Evolutionary conservation across 2,113 vertebrate genomes (phyloP).

Genomic region (Oxygymnocypris stewartii): DNA sequence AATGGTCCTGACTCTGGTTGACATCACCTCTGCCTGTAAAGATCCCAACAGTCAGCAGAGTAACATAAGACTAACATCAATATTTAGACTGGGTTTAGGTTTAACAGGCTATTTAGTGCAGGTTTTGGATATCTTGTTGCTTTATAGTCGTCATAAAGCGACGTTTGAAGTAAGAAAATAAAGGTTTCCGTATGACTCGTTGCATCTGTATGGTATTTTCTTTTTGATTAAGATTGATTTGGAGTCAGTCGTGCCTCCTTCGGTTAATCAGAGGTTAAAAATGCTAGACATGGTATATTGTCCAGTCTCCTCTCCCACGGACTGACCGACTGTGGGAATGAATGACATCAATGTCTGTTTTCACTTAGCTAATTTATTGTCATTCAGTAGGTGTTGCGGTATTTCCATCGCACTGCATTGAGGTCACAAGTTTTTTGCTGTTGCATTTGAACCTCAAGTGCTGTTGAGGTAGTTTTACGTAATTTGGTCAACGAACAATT

Average conservation of each 20-base stretch:
- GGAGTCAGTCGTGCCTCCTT: not conserved
- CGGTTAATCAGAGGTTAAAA: slow-evolving; percentile 38
- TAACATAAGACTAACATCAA: not conserved
- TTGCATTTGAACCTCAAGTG: not conserved
- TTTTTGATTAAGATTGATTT: not conserved
- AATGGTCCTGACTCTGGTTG: slow-evolving; percentile 12
- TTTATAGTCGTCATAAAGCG: not conserved
- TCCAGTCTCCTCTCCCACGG: slow-evolving; percentile 35
- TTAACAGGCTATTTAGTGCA: not conserved
- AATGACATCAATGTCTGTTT: slow-evolving; percentile 41
- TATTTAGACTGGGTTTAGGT: not conserved
- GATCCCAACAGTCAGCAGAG: slow-evolving; percentile 12
- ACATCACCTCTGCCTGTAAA: slow-evolving; percentile 16
- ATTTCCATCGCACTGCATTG: not conserved
- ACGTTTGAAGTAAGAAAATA: not conserved
- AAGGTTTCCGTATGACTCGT: not conserved
- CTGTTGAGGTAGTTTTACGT: not conserved
- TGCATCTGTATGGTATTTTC: not conserved
- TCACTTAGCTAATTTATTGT: slow-evolving; percentile 24
- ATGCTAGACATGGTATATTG: slow-evolving; percentile 34
- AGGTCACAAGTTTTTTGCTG: not conserved
- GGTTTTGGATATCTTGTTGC: not conserved
- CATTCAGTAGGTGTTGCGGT: not conserved
- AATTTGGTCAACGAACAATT: not conserved
- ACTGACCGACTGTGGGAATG: slow-evolving; percentile 7